Evolutionary conservation across 2,797 vertebrate species (phyloP).

Genomic region (Furcifer pardalis): DNA sequence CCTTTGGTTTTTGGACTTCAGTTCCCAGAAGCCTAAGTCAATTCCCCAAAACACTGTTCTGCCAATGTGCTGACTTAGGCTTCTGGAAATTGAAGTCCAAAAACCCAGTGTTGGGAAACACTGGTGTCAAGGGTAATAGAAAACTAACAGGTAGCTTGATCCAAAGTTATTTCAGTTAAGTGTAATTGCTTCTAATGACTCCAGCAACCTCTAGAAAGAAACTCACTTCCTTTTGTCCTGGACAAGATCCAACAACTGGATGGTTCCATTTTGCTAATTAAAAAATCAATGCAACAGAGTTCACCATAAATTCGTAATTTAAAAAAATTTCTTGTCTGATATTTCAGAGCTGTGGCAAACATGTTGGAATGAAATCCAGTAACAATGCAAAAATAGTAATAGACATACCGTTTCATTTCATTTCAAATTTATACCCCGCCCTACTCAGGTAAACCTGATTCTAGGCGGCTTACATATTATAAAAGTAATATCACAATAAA

Average conservation of each 20-base stretch:
- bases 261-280: slow-evolving; percentile 1
- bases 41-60: no score
- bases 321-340: neutral
- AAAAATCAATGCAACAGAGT: neutral
- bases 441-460: no score
- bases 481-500: no score
- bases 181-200: neutral
- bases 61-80: no score
- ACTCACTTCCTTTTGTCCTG: neutral
- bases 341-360: neutral
- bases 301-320: neutral
- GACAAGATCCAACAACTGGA: neutral
- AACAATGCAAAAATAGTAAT: neutral
- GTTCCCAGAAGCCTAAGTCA: no score
- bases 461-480: no score
- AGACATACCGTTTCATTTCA: no score
- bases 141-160: neutral
- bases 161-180: neutral
- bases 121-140: no score
- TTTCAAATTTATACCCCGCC: no score
- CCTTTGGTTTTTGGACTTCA: no score
- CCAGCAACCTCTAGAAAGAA: neutral
- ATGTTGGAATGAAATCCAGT: neutral
- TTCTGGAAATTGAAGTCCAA: no score
- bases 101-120: no score